Conservation (phyloP, 2,797 vertebrate genomes). For the Notolepis coatsorum region DNA sequence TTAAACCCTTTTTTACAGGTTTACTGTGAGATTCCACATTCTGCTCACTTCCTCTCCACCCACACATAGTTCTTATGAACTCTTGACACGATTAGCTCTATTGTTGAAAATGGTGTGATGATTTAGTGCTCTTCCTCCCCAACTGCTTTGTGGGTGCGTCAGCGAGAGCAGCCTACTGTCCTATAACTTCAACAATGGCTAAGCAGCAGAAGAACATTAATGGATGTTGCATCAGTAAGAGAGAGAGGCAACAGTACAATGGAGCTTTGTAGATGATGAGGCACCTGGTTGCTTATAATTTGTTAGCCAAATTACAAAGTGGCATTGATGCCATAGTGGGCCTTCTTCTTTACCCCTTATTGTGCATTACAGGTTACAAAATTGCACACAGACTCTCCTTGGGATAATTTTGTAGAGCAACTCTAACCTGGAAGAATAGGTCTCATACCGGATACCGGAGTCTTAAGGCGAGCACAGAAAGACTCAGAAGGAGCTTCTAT, state of each 20-base stretch:
- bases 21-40: too few relatives aligned
- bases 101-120: too few relatives aligned
- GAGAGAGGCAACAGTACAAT: not conserved
- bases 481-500: too few relatives aligned
- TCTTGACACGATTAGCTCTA: too few relatives aligned
- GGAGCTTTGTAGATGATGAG: not conserved
- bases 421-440: not conserved
- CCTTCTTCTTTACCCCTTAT: slow-evolving; percentile 13
- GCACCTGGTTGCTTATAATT: not conserved
- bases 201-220: not conserved
- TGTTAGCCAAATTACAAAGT: slow-evolving; percentile 1
- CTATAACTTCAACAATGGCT: not conserved
- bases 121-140: too few relatives aligned
- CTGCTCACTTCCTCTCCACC: too few relatives aligned
- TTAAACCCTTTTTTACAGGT: too few relatives aligned
- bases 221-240: not conserved
- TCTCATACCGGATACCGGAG: too few relatives aligned
- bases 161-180: not conserved
- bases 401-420: not conserved
- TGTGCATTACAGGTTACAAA: not conserved
- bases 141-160: not conserved
- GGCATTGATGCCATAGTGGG: not conserved
- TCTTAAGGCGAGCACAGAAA: too few relatives aligned
- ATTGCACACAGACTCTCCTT: not conserved
- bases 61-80: too few relatives aligned